Percentiles rank a stretch among this genome's conserved stretches.
phyloP scores from a whole-genome alignment of 1,140 invertebrate species.

The Physella acuta region DNA sequence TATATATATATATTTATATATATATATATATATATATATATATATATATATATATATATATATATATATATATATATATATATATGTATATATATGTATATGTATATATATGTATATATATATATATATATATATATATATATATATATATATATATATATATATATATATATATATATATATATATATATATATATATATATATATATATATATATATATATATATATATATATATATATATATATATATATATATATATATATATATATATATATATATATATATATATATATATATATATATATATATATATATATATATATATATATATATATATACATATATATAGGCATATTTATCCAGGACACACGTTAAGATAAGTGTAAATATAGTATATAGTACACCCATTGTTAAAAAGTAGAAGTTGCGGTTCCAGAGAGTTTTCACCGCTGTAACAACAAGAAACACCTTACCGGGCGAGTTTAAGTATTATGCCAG shows the following conservation, averaged over 20 bases:
- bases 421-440: no score
- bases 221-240: not conserved
- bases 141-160: not conserved
- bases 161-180: not conserved
- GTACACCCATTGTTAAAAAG: no score
- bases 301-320: no score
- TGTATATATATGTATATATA: not conserved
- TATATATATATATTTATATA: not conserved
- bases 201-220: not conserved
- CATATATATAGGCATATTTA: no score
- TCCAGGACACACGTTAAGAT: no score
- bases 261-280: no score
- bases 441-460: no score
- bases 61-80: constrained; percentile 1
- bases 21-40: not conserved
- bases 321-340: no score
- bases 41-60: constrained; percentile 1
- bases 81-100: not conserved
- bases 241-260: not conserved
- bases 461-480: no score
- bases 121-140: not conserved
- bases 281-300: no score
- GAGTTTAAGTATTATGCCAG: no score
- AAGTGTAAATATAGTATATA: no score
- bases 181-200: not conserved